Base-by-base conservation (phyloP, 2,888 invertebrate genomes). In the Cantharis flavilabris region DNA sequence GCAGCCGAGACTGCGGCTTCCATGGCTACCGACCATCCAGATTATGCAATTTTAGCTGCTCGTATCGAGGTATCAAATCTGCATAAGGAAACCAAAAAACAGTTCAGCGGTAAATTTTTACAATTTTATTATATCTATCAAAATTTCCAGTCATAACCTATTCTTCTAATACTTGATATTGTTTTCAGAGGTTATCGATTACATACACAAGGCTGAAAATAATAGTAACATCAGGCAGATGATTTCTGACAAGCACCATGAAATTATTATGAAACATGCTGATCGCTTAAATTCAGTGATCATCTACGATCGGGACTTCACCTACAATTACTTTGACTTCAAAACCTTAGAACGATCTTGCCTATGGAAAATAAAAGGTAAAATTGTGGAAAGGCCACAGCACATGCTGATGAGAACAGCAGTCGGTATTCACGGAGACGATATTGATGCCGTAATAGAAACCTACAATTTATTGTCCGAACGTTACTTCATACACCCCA, bases 331-430 rank as follows among this genome's bases (percentile, higher is more conserved):
- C 87, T 99, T 99, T 91, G 99, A 99, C 14, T 99, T 99, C 86
- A 99, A 98, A 91, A 99, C 99, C 0, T 89, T 99, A 73, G 99
- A 99, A 86, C 91, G 97, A 67, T 98, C 98, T 0, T 99, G 99
- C 88, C 90, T 99, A 81, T 89, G 99, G 76, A 97, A 96, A 89
- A 95, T 98, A 72, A 92, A 97, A 86, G 95, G 94, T 0, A 97
- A 97, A 92, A 95, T 98, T 71, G 98, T 93, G 0, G 99, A 99
- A 88, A 92, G 99, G 23, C 99, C 99, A 0, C 99, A 99, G 86
- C 98, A 99, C 85, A 97, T 99, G 98, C 89, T 99, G 76, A 99
- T 99, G 99, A 90, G 99, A 84, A 98, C 98, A 1, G 90, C 99
- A 3, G 95, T 99, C 79, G 99, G 98, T 13, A 98, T 99, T 83